Conservation (phyloP, 2,888 invertebrate species). For the Emmelina monodactyla region DNA sequence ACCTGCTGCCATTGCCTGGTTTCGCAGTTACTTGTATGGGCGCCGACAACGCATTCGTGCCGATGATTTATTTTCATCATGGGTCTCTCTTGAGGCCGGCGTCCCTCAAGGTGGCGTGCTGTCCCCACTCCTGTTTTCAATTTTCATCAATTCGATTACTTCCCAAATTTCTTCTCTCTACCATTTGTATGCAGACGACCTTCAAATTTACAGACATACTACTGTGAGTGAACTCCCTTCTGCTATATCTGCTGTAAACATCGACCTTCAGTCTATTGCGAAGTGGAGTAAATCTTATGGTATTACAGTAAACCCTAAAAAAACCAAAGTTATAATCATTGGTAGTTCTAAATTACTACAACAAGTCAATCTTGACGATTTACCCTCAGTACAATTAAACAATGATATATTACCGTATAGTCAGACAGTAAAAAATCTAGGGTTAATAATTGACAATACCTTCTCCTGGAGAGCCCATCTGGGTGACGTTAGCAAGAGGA, state of each 20-base stretch:
- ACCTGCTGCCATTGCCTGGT: not conserved
- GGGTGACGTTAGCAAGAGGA: not conserved
- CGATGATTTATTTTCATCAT: too few relatives aligned
- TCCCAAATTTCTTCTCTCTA: not conserved
- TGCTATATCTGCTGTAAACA: not conserved
- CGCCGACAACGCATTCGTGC: too few relatives aligned
- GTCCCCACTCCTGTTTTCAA: too few relatives aligned
- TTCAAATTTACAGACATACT: not conserved
- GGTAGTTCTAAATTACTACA: not conserved
- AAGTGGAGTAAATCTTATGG: not conserved
- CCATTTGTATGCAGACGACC: not conserved
- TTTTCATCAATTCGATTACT: not conserved
- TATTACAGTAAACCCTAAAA: not conserved
- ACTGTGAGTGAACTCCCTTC: not conserved
- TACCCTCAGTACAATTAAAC: not conserved
- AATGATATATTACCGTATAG: not conserved
- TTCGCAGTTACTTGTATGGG: not conserved
- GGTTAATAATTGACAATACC: not conserved
- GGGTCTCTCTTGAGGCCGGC: too few relatives aligned
- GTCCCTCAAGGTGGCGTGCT: too few relatives aligned
- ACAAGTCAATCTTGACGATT: not conserved
- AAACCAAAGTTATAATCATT: not conserved
- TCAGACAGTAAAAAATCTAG: not conserved
- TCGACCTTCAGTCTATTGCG: not conserved
- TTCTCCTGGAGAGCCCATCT: not conserved